Percentiles rank a stretch among this genome's conserved stretches.
These are phyloP conservation scores for Neotragus moschatus DNA, from an alignment of 2,113 vertebrate species.

Conservation along the genomic window DNA sequence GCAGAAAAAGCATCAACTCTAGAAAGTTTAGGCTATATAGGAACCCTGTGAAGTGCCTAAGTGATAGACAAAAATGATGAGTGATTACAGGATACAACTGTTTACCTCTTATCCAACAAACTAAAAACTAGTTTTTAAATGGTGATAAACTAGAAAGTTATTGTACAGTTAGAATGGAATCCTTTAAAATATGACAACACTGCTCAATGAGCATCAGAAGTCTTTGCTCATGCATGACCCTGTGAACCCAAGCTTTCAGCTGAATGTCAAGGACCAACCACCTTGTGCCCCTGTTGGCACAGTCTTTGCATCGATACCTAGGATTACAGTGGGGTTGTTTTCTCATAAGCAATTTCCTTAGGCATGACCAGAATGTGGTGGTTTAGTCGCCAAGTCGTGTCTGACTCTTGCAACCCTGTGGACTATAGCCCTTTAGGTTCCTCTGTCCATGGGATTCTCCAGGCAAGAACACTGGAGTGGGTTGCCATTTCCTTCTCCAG, in stretches of 20 bases:
- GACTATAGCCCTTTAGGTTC: not conserved
- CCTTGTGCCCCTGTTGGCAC: fast-evolving
- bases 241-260: not conserved
- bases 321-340: not conserved
- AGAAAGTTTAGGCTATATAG: not conserved
- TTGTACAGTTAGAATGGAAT: not conserved
- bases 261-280: fast-evolving
- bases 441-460: not conserved
- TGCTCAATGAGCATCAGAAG: too few species aligned
- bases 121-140: not conserved
- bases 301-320: fast-evolving
- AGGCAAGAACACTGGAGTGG: not conserved
- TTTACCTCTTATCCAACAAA: not conserved
- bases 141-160: not conserved
- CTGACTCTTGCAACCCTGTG: not conserved
- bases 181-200: not conserved
- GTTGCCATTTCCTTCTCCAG: not conserved
- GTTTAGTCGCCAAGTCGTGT: not conserved
- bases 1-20: not conserved
- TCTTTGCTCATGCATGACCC: not conserved
- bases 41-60: not conserved
- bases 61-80: not conserved
- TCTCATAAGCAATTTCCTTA: not conserved
- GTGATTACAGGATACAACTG: too few species aligned
- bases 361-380: not conserved